Evolutionary conservation across 2,113 vertebrate species (phyloP), one percentile per base, ranked within the genome.

Genomic region (Thermophis baileyi): DNA sequence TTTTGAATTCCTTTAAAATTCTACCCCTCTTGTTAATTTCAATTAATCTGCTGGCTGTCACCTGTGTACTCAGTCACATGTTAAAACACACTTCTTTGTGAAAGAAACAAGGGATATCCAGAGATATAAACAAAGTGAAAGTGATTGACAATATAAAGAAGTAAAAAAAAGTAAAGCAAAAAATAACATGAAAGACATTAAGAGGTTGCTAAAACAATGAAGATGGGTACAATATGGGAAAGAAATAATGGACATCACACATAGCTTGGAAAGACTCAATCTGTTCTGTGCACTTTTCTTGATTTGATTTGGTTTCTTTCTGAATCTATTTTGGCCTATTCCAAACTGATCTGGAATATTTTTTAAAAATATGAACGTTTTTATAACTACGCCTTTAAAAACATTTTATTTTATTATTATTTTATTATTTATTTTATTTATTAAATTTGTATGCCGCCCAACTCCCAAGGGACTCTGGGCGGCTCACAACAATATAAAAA

Each of bases 1-100:
- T 3, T 88, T 95, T 89, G 90, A 96, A 95, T 93, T 95, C 91
- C 49, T 60, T 51, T 35, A 54, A 16, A 0, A 30, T 94, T 88
- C 51, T 55, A 92, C 47, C 60, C 85, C 1, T 90, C 1, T 87
- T 93, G 92, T 89, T 89, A 55, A 88, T 92, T 22, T 53, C 40
- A 89, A 51, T 51, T 69, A 94, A 95, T 95, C n/a, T 95, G 81
- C 11, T 93, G 50, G 40, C 55, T 93, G 49, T 50, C 25, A 86
- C 50, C 85, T 16, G n/a, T 69, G 30, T 12, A 81, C 25, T 95
- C 91, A 95, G 88, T 44, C 46, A 94, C 35, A 89, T 25, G 35
- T 94, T 85, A 91, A 74, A 94, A 95, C 74, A 90, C 2, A 46
- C 86, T 1, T 14, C 89, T 1, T 14, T 1, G 0, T 47, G 54